Conservation (phyloP, 2,888 invertebrate species). For the Pandemis cinnamomeana region DNA sequence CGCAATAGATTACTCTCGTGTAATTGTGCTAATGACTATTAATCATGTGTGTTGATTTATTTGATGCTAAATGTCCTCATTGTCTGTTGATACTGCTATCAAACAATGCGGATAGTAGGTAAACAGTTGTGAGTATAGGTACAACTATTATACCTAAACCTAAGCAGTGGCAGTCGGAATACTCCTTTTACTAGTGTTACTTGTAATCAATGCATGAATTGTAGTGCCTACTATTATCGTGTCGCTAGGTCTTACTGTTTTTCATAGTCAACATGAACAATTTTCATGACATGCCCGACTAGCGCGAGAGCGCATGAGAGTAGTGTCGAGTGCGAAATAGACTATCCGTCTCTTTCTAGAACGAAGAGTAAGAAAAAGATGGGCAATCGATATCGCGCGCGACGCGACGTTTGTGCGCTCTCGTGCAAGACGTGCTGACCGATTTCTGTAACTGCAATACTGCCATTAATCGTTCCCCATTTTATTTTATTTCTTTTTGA, state of each 20-base stretch:
- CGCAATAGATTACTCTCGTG: neutral
- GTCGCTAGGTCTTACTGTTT: neutral
- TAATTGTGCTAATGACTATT: conserved; percentile 48
- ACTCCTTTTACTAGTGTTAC: no score
- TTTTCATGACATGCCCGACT: no score
- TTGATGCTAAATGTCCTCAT: conserved; percentile 52
- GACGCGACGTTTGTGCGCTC: no score
- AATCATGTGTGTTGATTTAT: conserved; percentile 56
- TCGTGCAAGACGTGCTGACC: neutral
- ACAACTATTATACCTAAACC: neutral
- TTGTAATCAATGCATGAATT: no score
- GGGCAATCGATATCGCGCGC: no score
- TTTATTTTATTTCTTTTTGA: conserved; percentile 53
- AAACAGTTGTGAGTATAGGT: neutral
- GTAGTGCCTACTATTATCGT: no score
- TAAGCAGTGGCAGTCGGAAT: neutral
- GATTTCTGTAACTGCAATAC: conserved; percentile 14
- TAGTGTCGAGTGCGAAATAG: no score
- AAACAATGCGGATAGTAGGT: conserved; percentile 44
- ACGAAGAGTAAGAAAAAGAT: no score
- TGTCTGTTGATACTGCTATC: conserved; percentile 54
- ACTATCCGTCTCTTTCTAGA: no score
- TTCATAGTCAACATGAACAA: neutral
- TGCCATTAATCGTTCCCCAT: conserved; percentile 50
- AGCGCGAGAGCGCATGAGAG: no score